A percentile compares a stretch with the other conserved stretches of the same genome.
Evolutionary conservation across 2,113 vertebrate genomes (phyloP).

Genomic region (Archocentrus centrarchus): DNA sequence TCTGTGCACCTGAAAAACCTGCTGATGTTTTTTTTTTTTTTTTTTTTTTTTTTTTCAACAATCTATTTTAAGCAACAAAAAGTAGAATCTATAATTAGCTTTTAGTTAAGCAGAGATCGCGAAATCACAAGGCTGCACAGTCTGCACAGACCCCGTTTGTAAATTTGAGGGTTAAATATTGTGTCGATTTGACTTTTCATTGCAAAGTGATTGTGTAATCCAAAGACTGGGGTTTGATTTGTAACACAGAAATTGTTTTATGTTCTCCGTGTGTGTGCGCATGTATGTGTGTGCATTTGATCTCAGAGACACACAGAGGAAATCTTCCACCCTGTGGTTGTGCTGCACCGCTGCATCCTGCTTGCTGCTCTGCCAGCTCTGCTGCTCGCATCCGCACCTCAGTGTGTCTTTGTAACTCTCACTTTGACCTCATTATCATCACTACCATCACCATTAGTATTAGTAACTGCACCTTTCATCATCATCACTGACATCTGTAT

Average conservation of each 20-base stretch:
- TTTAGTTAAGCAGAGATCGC: slow-evolving; percentile 32
- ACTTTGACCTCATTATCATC: slow-evolving; percentile 68
- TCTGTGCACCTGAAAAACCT: slow-evolving; percentile 14
- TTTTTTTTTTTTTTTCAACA: neutral
- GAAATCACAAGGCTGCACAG: slow-evolving; percentile 35
- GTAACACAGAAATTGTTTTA: neutral
- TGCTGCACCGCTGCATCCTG: slow-evolving; percentile 68
- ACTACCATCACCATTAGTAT: slow-evolving; percentile 43
- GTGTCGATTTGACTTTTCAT: neutral
- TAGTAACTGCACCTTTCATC: slow-evolving; percentile 32
- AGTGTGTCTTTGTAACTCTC: slow-evolving; percentile 37
- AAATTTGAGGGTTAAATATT: neutral
- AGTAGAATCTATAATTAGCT: slow-evolving; percentile 46
- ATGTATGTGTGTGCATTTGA: slow-evolving; percentile 23
- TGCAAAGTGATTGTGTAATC: slow-evolving; percentile 34
- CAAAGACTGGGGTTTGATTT: slow-evolving; percentile 18
- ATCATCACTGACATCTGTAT: slow-evolving; percentile 34
- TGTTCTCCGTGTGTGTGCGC: neutral
- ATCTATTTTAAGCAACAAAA: slow-evolving; percentile 34
- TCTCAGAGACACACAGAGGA: slow-evolving; percentile 53
- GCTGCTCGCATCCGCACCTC: slow-evolving; percentile 58
- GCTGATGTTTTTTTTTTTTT: neutral
- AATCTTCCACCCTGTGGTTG: slow-evolving; percentile 72
- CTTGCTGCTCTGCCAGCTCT: slow-evolving; percentile 38
- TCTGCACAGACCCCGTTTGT: neutral